phyloP scores from a whole-genome alignment of 2,797 vertebrate species.

The Adrianichthys oophorus region DNA sequence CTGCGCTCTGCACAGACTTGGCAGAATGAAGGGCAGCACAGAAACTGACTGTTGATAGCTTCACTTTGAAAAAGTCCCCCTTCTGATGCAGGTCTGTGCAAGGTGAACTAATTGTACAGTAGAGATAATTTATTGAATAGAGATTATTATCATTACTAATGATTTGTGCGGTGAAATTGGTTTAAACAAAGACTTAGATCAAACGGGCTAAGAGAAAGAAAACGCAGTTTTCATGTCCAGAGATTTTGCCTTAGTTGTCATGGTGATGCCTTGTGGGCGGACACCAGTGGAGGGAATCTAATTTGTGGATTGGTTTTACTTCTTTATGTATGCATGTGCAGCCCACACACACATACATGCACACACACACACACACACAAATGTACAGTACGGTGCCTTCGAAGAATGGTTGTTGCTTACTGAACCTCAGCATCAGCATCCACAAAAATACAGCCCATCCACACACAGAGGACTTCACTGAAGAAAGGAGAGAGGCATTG shows the following conservation, averaged over 20 bases:
- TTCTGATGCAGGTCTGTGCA: slow-evolving; percentile 65
- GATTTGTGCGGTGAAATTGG: slow-evolving; percentile 69
- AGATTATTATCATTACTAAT: slow-evolving; percentile 78
- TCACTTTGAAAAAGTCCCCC: slow-evolving; percentile 64
- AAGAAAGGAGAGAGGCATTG: slow-evolving; percentile 19
- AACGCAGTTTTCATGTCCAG: slow-evolving; percentile 68
- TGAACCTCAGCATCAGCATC: slow-evolving; percentile 58
- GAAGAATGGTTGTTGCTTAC: slow-evolving; percentile 63
- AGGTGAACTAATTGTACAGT: slow-evolving; percentile 78
- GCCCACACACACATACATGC: slow-evolving; percentile 31
- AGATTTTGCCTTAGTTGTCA: slow-evolving; percentile 85
- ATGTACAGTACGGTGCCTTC: slow-evolving; percentile 82
- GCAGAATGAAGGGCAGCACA: slow-evolving; percentile 38
- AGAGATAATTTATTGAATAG: slow-evolving; percentile 88
- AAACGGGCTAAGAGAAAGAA: slow-evolving; percentile 44
- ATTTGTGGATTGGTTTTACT: slow-evolving; percentile 64
- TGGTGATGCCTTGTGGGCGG: slow-evolving; percentile 79
- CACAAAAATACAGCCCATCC: slow-evolving; percentile 18
- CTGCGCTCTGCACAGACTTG: slow-evolving; percentile 40
- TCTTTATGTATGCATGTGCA: slow-evolving; percentile 70
- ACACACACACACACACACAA: slow-evolving; percentile 50
- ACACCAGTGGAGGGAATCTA: slow-evolving; percentile 63
- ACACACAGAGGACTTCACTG: slow-evolving; percentile 23
- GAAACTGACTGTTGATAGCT: slow-evolving; percentile 56
- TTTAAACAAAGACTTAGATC: slow-evolving; percentile 53